Evolutionary conservation across 1,140 invertebrate genomes (phyloP).

Genomic region (Spodoptera litura): DNA sequence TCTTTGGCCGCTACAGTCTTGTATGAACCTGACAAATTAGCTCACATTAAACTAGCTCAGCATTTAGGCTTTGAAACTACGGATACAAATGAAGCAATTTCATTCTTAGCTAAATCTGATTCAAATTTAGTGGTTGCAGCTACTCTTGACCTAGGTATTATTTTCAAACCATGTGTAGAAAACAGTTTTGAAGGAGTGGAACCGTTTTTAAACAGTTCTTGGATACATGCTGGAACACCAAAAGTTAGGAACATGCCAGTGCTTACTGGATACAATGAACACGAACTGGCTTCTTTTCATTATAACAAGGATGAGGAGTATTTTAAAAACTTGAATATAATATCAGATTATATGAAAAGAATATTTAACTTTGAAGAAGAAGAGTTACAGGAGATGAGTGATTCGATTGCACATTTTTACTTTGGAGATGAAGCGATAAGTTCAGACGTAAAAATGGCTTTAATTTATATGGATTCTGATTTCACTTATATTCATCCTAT

Average conservation of each 20-base stretch:
- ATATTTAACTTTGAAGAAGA: slow-evolving; percentile 43
- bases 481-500: slow-evolving; percentile 59
- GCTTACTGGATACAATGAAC: slow-evolving; percentile 56
- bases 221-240: slow-evolving; percentile 52
- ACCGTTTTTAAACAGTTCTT: slow-evolving; percentile 56
- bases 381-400: slow-evolving; percentile 20
- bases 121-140: slow-evolving; percentile 44
- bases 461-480: slow-evolving; percentile 61
- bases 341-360: slow-evolving; percentile 21
- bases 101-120: slow-evolving; percentile 45
- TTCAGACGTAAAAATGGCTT: slow-evolving; percentile 40
- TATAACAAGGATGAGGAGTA: slow-evolving; percentile 33
- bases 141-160: slow-evolving; percentile 5
- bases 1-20: slow-evolving; percentile 41
- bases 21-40: slow-evolving; percentile 47
- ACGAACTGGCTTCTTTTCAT: slow-evolving; percentile 50
- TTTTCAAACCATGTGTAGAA: slow-evolving; percentile 59
- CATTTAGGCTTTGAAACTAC: slow-evolving; percentile 50
- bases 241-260: slow-evolving; percentile 60
- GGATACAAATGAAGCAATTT: slow-evolving; percentile 48
- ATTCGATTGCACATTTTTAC: slow-evolving; percentile 57
- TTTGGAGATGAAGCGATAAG: slow-evolving; percentile 57
- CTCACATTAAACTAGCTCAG: slow-evolving; percentile 52
- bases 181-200: slow-evolving; percentile 48
- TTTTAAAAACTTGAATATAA: slow-evolving; percentile 43